Percentiles rank a stretch among this genome's conserved stretches.
phyloP scores from a whole-genome alignment of 2,113 vertebrate species.

The Tachuris rubrigastra region DNA sequence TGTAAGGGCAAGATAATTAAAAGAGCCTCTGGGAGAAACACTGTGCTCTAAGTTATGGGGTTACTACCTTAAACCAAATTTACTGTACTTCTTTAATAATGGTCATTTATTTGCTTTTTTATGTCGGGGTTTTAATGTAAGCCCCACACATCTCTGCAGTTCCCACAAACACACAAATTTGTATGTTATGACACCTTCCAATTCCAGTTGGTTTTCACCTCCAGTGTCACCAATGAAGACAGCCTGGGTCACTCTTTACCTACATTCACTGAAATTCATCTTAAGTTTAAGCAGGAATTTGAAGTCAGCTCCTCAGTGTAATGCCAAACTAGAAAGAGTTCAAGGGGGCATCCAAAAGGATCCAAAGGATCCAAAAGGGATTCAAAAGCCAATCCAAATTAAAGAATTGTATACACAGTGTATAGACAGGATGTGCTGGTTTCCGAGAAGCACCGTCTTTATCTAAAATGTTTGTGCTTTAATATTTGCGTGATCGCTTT shows the following conservation, averaged over 20 bases:
- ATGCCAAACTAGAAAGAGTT: neutral
- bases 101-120: neutral
- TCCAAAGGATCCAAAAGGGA: too few relatives aligned
- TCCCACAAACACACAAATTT: neutral
- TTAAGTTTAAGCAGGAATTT: neutral
- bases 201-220: neutral
- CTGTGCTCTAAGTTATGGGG: neutral
- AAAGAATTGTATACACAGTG: neutral
- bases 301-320: neutral
- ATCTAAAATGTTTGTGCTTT: neutral
- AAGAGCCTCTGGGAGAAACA: neutral
- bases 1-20: neutral
- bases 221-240: neutral
- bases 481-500: slow-evolving; percentile 36
- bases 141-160: neutral
- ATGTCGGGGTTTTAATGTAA: neutral
- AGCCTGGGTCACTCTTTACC: neutral
- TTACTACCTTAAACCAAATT: neutral
- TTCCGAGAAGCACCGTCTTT: neutral
- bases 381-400: neutral
- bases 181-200: neutral
- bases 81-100: neutral
- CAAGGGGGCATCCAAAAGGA: too few relatives aligned
- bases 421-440: neutral
- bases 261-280: too few relatives aligned